Evolutionary conservation across 2,888 invertebrate species (phyloP).

Genomic region (Buathra laborator): DNA sequence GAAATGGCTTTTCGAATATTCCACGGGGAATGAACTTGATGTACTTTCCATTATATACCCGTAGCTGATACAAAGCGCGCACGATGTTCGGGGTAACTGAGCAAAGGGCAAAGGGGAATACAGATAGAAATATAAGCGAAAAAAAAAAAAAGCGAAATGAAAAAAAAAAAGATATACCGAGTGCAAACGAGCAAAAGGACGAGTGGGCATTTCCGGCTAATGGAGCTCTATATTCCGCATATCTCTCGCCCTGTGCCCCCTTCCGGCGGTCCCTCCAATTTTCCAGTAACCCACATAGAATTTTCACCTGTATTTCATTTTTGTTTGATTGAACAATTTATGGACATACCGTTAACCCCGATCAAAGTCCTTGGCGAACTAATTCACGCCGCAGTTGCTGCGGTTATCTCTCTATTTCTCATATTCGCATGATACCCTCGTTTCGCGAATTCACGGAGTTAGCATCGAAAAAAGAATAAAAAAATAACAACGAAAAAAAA

Average conservation of each 20-base stretch:
- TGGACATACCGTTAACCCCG: slow-evolving; percentile 62
- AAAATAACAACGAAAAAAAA: background rate
- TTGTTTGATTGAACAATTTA: slow-evolving; percentile 64
- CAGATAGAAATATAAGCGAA: background rate
- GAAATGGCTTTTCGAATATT: slow-evolving; percentile 40
- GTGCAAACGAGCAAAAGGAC: slow-evolving; percentile 20
- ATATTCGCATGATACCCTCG: background rate
- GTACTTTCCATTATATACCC: slow-evolving; percentile 34
- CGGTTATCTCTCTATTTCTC: slow-evolving; percentile 17
- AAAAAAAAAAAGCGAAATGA: background rate
- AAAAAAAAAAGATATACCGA: slow-evolving; percentile 10
- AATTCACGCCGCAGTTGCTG: slow-evolving; percentile 26
- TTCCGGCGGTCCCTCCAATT: background rate
- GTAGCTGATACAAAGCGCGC: slow-evolving; percentile 15
- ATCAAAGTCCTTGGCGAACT: slow-evolving; percentile 60
- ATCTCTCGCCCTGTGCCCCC: slow-evolving; percentile 12
- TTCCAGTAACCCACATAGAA: background rate
- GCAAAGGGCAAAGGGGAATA: background rate
- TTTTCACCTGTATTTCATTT: slow-evolving; percentile 50
- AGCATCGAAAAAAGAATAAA: background rate
- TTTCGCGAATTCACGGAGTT: slow-evolving; percentile 18
- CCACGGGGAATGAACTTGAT: slow-evolving; percentile 37
- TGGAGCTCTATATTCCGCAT: slow-evolving; percentile 37
- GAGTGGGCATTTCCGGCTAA: slow-evolving; percentile 52
- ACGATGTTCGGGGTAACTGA: background rate